Base-by-base conservation (phyloP, 1,140 invertebrate genomes). In the Bombus polaris region DNA sequence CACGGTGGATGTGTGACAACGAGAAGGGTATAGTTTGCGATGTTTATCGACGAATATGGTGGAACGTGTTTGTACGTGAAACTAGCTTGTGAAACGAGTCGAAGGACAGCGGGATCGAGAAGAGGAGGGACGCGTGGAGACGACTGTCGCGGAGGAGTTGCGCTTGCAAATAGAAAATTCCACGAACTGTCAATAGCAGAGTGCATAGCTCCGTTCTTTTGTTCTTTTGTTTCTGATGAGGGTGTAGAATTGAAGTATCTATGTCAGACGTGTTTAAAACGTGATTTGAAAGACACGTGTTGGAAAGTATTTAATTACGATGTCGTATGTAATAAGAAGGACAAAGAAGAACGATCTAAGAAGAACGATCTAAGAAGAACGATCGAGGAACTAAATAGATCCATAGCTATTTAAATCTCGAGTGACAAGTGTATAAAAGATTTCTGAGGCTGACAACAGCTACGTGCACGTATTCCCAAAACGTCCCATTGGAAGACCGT, bases 401-500 rank as follows among this genome's bases (percentile, higher is more conserved):
- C 28, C 1, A 22, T 18, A 35, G 32, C 13, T 37, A 39, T 71
- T 70, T 71, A 22, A 53, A 53, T 53, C 47, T 53, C 47, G 39
- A 68, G 35, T 5, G 57, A 66, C 3, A 22, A 12, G 35, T 4
- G 18, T 32, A 25, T 12, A 15, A 39, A 65, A 39, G 73, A 65
- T 53, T n/a, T 44, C 32, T 10, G 53, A 68, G 73, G 15, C n/a
- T 57, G 42, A 42, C 39, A 12, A 35, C 10, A n/a, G n/a, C 12
- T 57, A 44, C 76, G 35, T 70, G 78, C 28, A 72, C n/a, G 65
- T 59, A 81, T 77, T 81, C 59, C 65, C 44, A 39, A 42, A 79
- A 84, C 76, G 73, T 81, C 32, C 70, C 37, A 15, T 44, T 39
- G 71, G 47, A 42, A 9, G 68, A 90, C 88, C 91, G 91, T 93